phyloP scores from a whole-genome alignment of 2,113 vertebrate species.

The Elachura formosa region DNA sequence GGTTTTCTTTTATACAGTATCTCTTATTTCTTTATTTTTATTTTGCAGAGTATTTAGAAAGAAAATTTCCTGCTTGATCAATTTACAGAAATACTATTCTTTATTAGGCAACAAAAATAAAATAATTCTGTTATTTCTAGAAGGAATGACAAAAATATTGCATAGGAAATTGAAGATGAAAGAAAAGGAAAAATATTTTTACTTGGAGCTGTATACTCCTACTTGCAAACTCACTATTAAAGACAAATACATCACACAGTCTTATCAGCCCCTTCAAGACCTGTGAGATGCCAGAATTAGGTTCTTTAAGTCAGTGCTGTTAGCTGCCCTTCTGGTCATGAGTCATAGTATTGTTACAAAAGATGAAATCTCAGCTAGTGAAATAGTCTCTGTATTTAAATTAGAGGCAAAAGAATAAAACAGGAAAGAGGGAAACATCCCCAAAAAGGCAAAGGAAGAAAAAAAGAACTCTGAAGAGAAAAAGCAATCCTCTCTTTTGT shows the following conservation, averaged over 20 bases:
- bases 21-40: neutral
- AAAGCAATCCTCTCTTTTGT: neutral
- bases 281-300: neutral
- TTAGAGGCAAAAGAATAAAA: neutral
- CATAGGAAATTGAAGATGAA: neutral
- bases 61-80: neutral
- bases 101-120: neutral
- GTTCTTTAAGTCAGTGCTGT: neutral
- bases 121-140: neutral
- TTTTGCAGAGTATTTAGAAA: neutral
- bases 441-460: neutral
- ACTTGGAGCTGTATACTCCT: neutral
- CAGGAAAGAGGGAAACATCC: neutral
- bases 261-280: slow-evolving; percentile 9
- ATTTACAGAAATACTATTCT: neutral
- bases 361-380: neutral
- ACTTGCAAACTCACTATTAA: neutral
- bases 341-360: neutral
- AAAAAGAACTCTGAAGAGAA: neutral
- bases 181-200: neutral
- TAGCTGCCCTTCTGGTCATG: neutral
- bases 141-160: neutral
- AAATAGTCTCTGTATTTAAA: neutral
- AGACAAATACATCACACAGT: neutral
- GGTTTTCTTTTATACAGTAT: neutral